Evolutionary conservation across 2,113 vertebrate genomes (phyloP), one percentile per base, ranked within the genome.

Genomic region (Zapornia atra): DNA sequence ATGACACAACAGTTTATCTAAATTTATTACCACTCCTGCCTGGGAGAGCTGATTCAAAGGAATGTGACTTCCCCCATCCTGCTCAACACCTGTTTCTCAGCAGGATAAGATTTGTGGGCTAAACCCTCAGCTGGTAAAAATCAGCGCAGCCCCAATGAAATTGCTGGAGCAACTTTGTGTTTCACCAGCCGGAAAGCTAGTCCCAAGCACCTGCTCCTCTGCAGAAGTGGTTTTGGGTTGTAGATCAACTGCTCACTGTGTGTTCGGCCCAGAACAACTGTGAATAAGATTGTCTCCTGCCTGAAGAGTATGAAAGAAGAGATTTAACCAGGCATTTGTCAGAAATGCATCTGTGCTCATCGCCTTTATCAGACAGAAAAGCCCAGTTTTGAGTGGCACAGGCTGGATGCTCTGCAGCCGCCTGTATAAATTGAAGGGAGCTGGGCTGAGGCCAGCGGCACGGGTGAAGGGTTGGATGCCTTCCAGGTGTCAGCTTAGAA

Each of bases 171-270:
- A 64, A 10, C 34, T 77, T 68, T 36, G 20, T 33, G 20, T 86
- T 66, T 73, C 92, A 54, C 31, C 29, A 15, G 31, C n/a, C 2
- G 13, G 54, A 31, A 51, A n/a, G 3, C 25, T 42, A 34, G 31
- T 65, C 63, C 70, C 0, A 1, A 34, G 33, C 0, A 0, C 10
- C 44, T 0, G 0, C 4, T 71, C 8, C 78, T 60, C 80, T 34
- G 44, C 9, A 68, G 34, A 40, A 29, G 72, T 3, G 9, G 6
- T 15, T 84, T 78, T 16, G 69, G 26, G 44, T 28, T 40, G 5
- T 6, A 54, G 14, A 36, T 50, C 51, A 71, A 3, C 60, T 36
- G 22, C 34, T 72, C 6, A 16, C 28, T 33, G 6, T 2, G 2
- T 44, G 12, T 26, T 75, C 40, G 11, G 38, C 40, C 31, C 1